These are phyloP conservation scores for Vandiemenella viatica DNA, from an alignment of 2,888 invertebrate species.

Conservation along the genomic window DNA sequence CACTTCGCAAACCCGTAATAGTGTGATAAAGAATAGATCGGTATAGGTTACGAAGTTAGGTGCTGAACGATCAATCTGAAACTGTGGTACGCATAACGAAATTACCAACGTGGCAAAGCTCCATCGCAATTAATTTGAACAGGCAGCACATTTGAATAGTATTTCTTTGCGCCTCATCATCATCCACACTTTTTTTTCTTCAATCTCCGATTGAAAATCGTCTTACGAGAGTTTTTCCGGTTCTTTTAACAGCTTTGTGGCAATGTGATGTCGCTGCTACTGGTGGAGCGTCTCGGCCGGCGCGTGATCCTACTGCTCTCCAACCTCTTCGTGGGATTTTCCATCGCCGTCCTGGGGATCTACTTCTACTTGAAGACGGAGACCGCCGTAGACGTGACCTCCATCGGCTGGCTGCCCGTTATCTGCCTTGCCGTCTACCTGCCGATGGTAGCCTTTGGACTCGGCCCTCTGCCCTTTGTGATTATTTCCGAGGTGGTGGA, in stretches of 20 bases:
- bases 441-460: background rate
- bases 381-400: constrained; percentile 2
- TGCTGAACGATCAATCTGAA: too few relatives aligned
- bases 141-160: too few relatives aligned
- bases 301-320: background rate
- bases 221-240: too few relatives aligned
- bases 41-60: too few relatives aligned
- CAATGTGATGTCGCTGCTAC: background rate
- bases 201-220: too few relatives aligned
- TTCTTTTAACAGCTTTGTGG: background rate
- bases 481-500: background rate
- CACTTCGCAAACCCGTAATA: too few relatives aligned
- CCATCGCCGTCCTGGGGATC: constrained; percentile 24
- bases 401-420: background rate
- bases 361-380: constrained; percentile 25
- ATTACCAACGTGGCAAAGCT: too few relatives aligned
- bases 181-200: too few relatives aligned
- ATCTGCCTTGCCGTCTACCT: background rate
- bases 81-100: too few relatives aligned
- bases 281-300: background rate
- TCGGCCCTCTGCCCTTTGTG: background rate
- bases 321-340: constrained; percentile 23
- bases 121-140: too few relatives aligned
- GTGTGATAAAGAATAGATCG: too few relatives aligned
- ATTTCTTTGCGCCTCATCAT: too few relatives aligned